Conservation (phyloP, 2,888 invertebrate genomes). For the Lycophotia porphyrea region DNA sequence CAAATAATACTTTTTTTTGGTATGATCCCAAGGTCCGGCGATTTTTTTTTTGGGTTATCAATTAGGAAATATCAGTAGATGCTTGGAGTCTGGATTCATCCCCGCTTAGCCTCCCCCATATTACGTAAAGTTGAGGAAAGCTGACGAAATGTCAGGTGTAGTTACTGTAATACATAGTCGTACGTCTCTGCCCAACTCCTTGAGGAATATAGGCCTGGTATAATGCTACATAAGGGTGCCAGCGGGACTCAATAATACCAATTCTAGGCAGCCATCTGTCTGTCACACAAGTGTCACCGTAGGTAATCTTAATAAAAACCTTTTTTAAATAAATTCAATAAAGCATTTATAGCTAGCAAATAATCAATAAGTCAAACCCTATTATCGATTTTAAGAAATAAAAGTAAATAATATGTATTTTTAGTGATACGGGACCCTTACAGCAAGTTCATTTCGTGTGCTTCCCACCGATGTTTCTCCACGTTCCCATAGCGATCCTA, state of each 20-base stretch:
- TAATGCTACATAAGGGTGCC: not conserved
- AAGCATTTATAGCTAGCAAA: not conserved
- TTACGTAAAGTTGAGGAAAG: not conserved
- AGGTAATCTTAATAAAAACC: not conserved
- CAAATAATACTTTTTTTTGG: too few relatives aligned
- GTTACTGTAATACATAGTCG: not conserved
- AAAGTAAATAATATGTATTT: not conserved
- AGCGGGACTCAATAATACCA: not conserved
- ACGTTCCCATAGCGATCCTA: not conserved
- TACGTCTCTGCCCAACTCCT: not conserved
- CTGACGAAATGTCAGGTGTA: not conserved
- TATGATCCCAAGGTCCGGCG: not conserved
- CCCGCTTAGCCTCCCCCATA: not conserved
- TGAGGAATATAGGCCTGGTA: not conserved
- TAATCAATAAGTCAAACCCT: not conserved
- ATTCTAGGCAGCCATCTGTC: not conserved
- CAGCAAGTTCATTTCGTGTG: too few relatives aligned
- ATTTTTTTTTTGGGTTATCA: not conserved
- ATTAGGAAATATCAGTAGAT: not conserved
- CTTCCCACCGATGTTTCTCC: not conserved
- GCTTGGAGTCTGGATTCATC: not conserved
- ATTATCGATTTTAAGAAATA: not conserved
- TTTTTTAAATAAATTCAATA: not conserved
- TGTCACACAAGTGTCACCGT: not conserved
- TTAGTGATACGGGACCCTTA: not conserved